These are phyloP conservation scores for Stigmatopora argus DNA, from an alignment of 2,113 vertebrate genomes.

Conservation along the genomic window DNA sequence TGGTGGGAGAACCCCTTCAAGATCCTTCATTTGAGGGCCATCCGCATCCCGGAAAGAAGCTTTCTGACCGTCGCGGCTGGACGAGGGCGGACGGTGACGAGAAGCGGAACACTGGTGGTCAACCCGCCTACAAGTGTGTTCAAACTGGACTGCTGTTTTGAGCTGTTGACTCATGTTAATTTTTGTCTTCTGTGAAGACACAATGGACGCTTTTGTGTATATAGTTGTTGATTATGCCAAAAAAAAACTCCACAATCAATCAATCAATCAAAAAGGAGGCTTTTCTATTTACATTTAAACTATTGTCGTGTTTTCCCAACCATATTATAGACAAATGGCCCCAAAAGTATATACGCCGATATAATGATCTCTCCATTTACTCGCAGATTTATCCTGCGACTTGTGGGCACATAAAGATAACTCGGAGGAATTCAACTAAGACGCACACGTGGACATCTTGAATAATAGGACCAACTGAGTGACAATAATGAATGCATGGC, in stretches of 20 bases:
- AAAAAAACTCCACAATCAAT: slow-evolving; percentile 38
- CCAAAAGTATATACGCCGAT: slow-evolving; percentile 29
- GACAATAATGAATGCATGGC: background rate
- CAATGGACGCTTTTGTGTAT: slow-evolving; percentile 68
- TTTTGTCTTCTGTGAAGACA: slow-evolving; percentile 95
- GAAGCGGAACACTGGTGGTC: slow-evolving; percentile 51
- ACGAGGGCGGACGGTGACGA: slow-evolving; percentile 66
- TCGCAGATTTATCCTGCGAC: background rate
- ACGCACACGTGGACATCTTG: background rate
- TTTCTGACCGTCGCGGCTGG: slow-evolving; percentile 72
- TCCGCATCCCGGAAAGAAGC: slow-evolving; percentile 26
- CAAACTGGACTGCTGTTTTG: slow-evolving; percentile 58
- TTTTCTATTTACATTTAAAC: slow-evolving; percentile 61
- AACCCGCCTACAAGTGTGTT: slow-evolving; percentile 42
- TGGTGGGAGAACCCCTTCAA: background rate
- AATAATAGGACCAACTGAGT: background rate
- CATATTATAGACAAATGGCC: background rate
- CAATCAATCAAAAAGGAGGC: slow-evolving; percentile 34
- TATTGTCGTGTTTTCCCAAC: background rate
- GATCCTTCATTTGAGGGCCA: slow-evolving; percentile 25
- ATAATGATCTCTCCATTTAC: slow-evolving; percentile 39
- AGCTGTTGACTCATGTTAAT: slow-evolving; percentile 53
- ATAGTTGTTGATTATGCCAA: slow-evolving; percentile 72
- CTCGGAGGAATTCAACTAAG: background rate
- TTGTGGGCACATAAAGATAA: background rate